A percentile compares a stretch with the other conserved stretches of the same genome.
Evolutionary conservation across 2,113 vertebrate genomes (phyloP).

Genomic region (Monopterus albus): DNA sequence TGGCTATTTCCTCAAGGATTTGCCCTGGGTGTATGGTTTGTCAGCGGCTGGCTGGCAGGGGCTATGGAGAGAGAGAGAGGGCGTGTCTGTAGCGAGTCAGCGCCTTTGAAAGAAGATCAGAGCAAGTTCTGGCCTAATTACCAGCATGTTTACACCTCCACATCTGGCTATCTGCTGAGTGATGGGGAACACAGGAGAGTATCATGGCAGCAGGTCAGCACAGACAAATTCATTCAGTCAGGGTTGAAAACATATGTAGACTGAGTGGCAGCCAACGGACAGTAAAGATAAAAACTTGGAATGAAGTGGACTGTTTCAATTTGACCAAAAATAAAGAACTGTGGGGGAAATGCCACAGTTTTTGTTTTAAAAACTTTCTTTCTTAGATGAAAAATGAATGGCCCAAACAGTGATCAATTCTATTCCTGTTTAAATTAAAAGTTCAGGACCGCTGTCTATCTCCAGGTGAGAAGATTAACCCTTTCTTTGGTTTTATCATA

Average conservation of each 20-base stretch:
- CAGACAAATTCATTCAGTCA: conserved; percentile 6
- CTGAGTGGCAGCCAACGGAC: not conserved
- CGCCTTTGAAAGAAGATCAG: conserved; percentile 70
- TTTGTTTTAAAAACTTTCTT: conserved; percentile 3
- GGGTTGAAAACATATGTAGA: conserved; percentile 2
- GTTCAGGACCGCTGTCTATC: not conserved
- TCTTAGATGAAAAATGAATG: not conserved
- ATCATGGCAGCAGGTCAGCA: conserved; percentile 31
- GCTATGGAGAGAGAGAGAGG: conserved; percentile 33
- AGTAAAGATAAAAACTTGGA: not conserved
- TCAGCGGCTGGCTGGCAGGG: conserved; percentile 44
- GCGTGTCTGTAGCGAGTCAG: conserved; percentile 43
- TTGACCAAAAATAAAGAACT: not conserved
- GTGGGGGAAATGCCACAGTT: not conserved
- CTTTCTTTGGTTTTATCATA: not conserved
- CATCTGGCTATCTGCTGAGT: conserved; percentile 62
- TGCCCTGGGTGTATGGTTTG: conserved; percentile 58
- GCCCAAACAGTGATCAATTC: not conserved
- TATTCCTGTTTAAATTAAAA: not conserved
- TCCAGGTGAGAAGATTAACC: not conserved
- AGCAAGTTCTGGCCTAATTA: conserved; percentile 66
- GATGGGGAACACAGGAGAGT: conserved; percentile 34
- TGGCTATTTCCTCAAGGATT: conserved; percentile 69
- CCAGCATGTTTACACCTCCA: conserved; percentile 65
- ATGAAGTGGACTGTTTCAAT: not conserved